Evolutionary conservation across 2,888 invertebrate genomes (phyloP), one percentile per base, ranked within the genome.

Genomic region (Venusia cambrica): DNA sequence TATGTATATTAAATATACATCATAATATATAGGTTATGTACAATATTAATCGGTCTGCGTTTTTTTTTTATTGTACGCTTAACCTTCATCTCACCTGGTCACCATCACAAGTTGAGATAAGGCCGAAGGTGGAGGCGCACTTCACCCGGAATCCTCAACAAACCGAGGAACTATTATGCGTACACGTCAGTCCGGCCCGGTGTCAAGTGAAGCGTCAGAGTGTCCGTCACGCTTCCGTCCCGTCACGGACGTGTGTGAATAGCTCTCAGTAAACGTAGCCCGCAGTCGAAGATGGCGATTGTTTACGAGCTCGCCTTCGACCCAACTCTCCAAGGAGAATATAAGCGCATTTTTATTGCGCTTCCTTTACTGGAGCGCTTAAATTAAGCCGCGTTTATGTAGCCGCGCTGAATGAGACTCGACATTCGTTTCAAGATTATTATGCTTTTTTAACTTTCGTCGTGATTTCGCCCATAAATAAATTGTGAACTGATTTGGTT

Each of bases 201-300:
- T n/a, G n/a, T n/a, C n/a, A n/a, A n/a, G n/a, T n/a, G n/a, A n/a
- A n/a, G 17, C 4, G 5, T 33, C 33, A 33, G 26, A 11, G 5
- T 14, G 15, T 21, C 30, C 6, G 5, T 21, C 10, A 15, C 30
- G 15, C 10, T 30, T 21, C 15, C 11, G 11, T 30, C 15, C 20
- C 21, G 21, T 1, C 9, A 2, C 21, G 14, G 20, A 26, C 21
- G 20, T 30, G 30, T 26, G 9, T 26, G 26, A 37, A 26, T 26
- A 38, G 38, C 11, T 24, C 38, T 19, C 19, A 32, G 28, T 33
- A 38, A 33, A 24, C 24, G 28, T 28, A 38, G 14, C 28, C 24
- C 58, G 52, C 56, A 64, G 62, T 63, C 67, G 65, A 70, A 66
- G 66, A 72, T 67, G 62, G 55, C 62, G 67, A 71, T 72, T 71